Base-by-base conservation (phyloP, 2,113 vertebrate genomes). In the Lepidothrix coronata region DNA sequence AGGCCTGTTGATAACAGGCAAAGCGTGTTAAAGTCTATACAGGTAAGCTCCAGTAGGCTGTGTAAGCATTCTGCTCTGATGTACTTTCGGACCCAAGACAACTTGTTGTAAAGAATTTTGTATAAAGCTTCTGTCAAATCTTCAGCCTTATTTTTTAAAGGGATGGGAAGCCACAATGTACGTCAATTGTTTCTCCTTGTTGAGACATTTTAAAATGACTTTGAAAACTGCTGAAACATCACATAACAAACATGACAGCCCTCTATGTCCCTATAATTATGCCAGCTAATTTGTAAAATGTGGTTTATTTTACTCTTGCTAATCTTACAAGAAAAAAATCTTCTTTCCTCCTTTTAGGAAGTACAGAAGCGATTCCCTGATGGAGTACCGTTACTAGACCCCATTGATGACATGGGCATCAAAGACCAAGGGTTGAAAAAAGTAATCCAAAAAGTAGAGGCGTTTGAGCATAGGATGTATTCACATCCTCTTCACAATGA, bases 381-480 rank as follows among this genome's bases (percentile, higher is more conserved):
- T 67, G 99, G 99, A 8, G 95, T 99, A 22, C 99, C 99, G 1
- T 96, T 99, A 58, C 96, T 99, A 46, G 99, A 99, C 92, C 99
- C 99, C 31, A 97, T 99, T 43, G 99, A 99, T 68, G 99, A 99
- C 93, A 99, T 99, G 99, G 99, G 99, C 70, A 99, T 99, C 96
- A 99, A 99, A 77, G 99, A 99, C 96, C 98, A 98, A 18, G 99
- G 98, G 1, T 97, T 99, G 78, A 99, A 99, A 98, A 99, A 99
- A 96, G 98, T 99, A 61, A 99, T 99, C 89, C 99, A 99, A 97
- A 99, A 99, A 97, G 98, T 99, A 86, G 99, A 99, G 91, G 99
- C 99, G 15, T 99, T 99, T 87, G 99, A 99, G 89, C 99, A 99
- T 86, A 98, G 99, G 91, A 99, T 99, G 99, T 99, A 99, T 97